Base-by-base conservation (phyloP, 2,113 vertebrate genomes). In the Boleophthalmus pectinirostris region DNA sequence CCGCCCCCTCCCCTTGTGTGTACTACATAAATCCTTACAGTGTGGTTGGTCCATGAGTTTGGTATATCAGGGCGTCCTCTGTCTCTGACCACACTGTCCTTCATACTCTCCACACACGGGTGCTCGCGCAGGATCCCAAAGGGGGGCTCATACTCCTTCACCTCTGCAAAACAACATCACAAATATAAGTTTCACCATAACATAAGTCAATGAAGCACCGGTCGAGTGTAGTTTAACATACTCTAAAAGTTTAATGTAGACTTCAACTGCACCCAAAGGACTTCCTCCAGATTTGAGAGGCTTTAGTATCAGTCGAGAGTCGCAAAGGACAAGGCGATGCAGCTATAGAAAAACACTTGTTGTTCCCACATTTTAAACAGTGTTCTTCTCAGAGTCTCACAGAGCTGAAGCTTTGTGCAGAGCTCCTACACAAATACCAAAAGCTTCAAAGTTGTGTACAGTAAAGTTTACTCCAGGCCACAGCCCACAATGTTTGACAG, bases 91-190 rank as follows among this genome's bases (percentile, higher is more conserved):
- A 99, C 96, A 0, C 94, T 98, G 92, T 99, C 98, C 91, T 99
- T 99, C 98, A 99, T 99, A 89, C 97, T 99, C 82, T 99, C 97
- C 0, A 99, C 96, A 66, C 98, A 99, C 1, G 97, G 97, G 75
- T 99, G 96, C 73, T 98, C 96, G 84, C 96, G 90, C 79, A 98
- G 93, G 87, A 97, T 98, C 69, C 97, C 97, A 0, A 99, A 99
- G 0, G 98, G 97, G 2, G 97, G 98, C 88, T 98, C 95, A 0
- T 99, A 99, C 58, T 98, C 97, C 85, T 96, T 97, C 67, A 99
- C 97, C 74, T 98, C 98, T 98, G 92, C 73, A 75, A 2, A 54
- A 43, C 35, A 54, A 83, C 67, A 82, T 80, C 29, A 81, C n/a
- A 82, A 24, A 75, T 15, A 70, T 10, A 43, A 43, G 70, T 63